Percentiles rank a stretch among this genome's conserved stretches.
phyloP scores from a whole-genome alignment of 2,888 invertebrate species.

The Polydrusus tereticollis region DNA sequence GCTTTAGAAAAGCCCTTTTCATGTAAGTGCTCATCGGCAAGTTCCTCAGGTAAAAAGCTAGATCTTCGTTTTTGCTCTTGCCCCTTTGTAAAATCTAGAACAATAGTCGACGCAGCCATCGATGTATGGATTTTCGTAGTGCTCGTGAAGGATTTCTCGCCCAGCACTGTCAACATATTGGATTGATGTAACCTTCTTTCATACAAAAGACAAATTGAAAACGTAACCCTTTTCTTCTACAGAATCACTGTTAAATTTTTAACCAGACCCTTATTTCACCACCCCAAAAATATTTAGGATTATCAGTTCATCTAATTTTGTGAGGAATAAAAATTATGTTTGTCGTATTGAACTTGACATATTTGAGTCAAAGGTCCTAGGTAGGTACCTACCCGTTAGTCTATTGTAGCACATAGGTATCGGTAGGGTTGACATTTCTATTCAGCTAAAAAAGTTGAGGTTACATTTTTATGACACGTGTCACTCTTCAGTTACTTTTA shows the following conservation, averaged over 20 bases:
- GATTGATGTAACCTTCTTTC: background rate
- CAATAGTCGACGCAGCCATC: background rate
- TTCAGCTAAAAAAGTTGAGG: too few species aligned
- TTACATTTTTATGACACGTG: too few species aligned
- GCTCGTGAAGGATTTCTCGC: background rate
- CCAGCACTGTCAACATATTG: background rate
- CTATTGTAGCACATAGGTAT: too few species aligned
- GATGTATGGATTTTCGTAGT: background rate
- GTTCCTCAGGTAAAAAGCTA: constrained; percentile 11
- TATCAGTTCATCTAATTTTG: background rate
- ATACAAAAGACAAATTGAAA: background rate
- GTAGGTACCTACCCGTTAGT: too few species aligned
- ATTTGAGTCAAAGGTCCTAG: too few species aligned
- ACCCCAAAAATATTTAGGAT: background rate
- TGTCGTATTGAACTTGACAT: background rate
- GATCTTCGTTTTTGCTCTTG: background rate
- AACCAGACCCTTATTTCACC: background rate
- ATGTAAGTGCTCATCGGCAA: background rate
- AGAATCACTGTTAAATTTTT: background rate
- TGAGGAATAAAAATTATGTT: background rate
- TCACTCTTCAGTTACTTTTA: too few species aligned
- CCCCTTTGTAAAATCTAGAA: background rate
- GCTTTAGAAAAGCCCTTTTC: background rate
- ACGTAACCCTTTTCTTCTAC: background rate
- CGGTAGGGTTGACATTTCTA: too few species aligned